Conservation (phyloP, 2,113 vertebrate species). For the Gallinago media region DNA sequence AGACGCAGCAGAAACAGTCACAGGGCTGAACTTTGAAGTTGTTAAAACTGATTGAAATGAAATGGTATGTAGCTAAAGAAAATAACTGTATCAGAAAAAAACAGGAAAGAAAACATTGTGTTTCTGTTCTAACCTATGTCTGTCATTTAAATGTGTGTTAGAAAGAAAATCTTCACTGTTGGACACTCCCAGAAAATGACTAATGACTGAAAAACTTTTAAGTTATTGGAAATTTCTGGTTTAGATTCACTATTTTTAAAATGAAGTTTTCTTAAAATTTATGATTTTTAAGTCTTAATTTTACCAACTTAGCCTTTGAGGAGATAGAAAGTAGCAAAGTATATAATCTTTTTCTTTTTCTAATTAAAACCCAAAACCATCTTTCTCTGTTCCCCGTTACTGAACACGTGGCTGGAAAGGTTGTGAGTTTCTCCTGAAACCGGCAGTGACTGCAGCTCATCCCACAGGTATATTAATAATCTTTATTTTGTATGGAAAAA, state of each 20-base stretch:
- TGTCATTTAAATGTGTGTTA: not conserved
- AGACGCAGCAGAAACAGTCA: conserved; percentile 58
- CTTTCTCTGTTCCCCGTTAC: not conserved
- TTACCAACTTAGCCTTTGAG: not conserved
- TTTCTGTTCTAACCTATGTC: not conserved
- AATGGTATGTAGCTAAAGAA: not conserved
- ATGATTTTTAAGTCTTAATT: not conserved
- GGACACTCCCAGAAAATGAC: not conserved
- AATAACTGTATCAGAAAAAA: not conserved
- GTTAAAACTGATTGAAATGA: not conserved
- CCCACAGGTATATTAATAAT: conserved; percentile 65
- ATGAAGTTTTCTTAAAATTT: not conserved
- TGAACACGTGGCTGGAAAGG: not conserved
- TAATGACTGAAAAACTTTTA: not conserved
- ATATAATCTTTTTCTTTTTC: not conserved
- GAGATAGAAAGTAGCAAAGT: not conserved
- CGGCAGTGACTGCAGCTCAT: not conserved
- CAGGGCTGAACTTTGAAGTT: not conserved
- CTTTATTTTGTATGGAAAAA: conserved; percentile 81
- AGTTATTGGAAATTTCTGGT: not conserved
- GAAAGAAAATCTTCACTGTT: not conserved
- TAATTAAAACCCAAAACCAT: not conserved
- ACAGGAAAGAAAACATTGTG: not conserved
- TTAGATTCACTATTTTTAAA: not conserved
- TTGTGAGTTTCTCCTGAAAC: not conserved